phyloP scores from a whole-genome alignment of 2,113 vertebrate genomes.

The Physeter macrocephalus region DNA sequence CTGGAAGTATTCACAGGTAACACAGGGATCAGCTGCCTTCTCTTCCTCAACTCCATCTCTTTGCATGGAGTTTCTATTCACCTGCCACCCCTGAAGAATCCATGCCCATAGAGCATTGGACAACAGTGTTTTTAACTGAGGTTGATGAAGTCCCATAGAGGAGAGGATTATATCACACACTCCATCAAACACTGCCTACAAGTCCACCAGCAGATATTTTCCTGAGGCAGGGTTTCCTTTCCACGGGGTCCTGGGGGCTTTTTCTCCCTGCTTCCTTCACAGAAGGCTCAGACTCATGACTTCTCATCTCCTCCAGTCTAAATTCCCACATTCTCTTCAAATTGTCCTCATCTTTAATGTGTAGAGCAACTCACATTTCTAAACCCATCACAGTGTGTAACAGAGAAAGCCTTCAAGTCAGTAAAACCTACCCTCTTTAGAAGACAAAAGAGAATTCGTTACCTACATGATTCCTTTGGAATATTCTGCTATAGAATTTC shows the following conservation, averaged over 20 bases:
- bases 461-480: background rate
- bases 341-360: background rate
- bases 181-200: background rate
- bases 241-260: background rate
- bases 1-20: too few relatives aligned
- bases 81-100: background rate
- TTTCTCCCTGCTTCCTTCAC: background rate
- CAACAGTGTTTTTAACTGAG: background rate
- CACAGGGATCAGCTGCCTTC: background rate
- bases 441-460: background rate
- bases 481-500: background rate
- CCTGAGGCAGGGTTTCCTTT: background rate
- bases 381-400: background rate
- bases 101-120: background rate
- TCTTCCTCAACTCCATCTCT: background rate
- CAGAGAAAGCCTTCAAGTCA: background rate
- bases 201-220: background rate
- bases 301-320: background rate
- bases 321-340: background rate
- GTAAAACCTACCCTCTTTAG: background rate
- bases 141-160: background rate
- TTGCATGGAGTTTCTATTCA: background rate
- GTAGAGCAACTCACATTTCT: background rate
- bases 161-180: background rate
- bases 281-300: background rate